Percentiles rank a stretch among this genome's conserved stretches.
Conservation (phyloP, 2,888 invertebrate genomes). For the Crematogaster levior region DNA sequence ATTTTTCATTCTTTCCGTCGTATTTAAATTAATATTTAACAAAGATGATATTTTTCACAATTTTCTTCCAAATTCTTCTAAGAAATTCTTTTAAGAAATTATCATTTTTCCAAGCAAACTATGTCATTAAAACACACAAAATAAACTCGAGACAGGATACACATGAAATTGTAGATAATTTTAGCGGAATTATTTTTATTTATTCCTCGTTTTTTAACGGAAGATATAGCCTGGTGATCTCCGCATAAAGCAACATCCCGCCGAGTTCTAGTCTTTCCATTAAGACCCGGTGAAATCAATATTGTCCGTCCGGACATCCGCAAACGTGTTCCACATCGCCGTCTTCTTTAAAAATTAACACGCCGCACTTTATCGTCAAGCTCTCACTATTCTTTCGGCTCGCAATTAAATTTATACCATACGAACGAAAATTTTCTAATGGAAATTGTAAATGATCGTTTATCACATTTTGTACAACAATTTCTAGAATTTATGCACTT, state of each 20-base stretch:
- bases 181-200: background rate
- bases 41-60: background rate
- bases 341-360: constrained; percentile 60
- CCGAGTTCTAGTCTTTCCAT: constrained; percentile 12
- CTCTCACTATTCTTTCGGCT: background rate
- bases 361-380: constrained; percentile 28
- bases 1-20: background rate
- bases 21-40: background rate
- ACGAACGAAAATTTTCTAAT: background rate
- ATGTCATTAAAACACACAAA: background rate
- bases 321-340: constrained; percentile 57
- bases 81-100: too few relatives aligned
- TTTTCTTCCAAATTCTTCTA: background rate
- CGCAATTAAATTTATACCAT: background rate
- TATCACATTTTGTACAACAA: background rate
- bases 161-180: background rate
- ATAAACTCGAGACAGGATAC: background rate
- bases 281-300: constrained; percentile 66
- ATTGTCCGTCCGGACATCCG: constrained; percentile 65
- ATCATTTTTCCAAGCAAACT: background rate
- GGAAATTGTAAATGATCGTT: background rate
- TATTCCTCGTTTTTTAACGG: background rate
- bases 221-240: background rate
- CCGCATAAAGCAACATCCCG: background rate
- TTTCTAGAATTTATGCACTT: background rate